These are phyloP conservation scores for Drosophila seguyi DNA, from an alignment of 1,140 invertebrate species.

Conservation along the genomic window DNA sequence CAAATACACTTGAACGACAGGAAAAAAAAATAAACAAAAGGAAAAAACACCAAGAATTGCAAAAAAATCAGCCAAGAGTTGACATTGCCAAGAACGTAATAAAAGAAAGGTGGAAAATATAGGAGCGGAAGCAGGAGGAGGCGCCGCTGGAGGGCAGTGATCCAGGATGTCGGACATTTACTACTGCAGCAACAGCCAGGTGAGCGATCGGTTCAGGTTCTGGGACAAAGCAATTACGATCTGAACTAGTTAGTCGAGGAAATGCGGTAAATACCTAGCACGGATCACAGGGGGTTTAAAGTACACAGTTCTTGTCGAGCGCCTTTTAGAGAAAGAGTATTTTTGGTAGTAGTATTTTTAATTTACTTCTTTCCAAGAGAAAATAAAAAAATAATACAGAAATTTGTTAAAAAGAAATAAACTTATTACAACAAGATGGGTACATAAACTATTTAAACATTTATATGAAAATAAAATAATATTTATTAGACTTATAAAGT, in stretches of 20 bases:
- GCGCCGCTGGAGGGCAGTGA: slow-evolving; percentile 15
- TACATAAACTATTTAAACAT: background rate
- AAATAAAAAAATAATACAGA: no score
- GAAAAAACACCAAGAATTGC: background rate
- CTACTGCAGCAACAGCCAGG: slow-evolving; percentile 79
- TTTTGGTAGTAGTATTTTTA: no score
- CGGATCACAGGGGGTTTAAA: background rate
- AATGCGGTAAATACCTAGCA: slow-evolving; percentile 1
- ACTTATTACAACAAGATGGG: background rate
- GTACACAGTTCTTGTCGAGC: background rate
- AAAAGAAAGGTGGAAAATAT: background rate
- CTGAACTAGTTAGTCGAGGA: slow-evolving; percentile 6
- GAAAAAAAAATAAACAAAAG: no score
- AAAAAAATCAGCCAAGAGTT: background rate
- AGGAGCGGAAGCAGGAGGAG: slow-evolving; percentile 17
- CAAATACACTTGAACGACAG: slow-evolving; percentile 6
- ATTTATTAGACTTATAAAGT: background rate
- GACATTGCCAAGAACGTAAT: background rate
- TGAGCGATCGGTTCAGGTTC: slow-evolving; percentile 28
- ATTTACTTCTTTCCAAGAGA: no score
- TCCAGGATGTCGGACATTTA: slow-evolving; percentile 80
- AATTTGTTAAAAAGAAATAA: no score
- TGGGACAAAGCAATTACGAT: slow-evolving; percentile 31
- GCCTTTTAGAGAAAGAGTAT: no score
- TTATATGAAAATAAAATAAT: background rate